Conservation (phyloP, 2,113 vertebrate genomes). For the Marmota flaviventris region DNA sequence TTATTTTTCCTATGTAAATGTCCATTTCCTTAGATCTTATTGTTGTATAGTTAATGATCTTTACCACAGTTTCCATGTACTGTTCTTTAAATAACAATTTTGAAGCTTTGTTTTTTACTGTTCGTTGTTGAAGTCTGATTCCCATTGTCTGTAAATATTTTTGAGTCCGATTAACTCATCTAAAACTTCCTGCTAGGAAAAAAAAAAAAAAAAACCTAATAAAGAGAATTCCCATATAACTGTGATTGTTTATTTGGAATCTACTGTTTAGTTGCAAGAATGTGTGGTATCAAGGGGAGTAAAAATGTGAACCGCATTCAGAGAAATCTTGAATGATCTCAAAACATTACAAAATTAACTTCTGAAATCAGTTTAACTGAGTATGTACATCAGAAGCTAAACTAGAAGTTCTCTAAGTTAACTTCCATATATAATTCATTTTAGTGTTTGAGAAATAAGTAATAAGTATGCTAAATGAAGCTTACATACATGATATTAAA, state of each 20-base stretch:
- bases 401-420: conserved; percentile 39
- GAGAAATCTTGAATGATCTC: neutral
- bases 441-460: conserved; percentile 54
- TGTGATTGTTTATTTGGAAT: conserved; percentile 49
- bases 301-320: neutral
- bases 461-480: neutral
- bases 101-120: conserved; percentile 51
- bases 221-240: conserved; percentile 40
- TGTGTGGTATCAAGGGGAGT: neutral
- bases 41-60: conserved; percentile 10
- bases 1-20: neutral
- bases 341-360: conserved; percentile 25
- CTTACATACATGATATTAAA: conserved; percentile 40
- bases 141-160: conserved; percentile 44
- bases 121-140: conserved; percentile 57
- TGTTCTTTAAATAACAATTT: conserved; percentile 69
- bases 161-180: conserved; percentile 55
- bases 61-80: conserved; percentile 24
- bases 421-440: neutral
- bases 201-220: neutral
- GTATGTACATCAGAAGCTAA: neutral
- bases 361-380: conserved; percentile 35
- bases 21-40: conserved; percentile 35
- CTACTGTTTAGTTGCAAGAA: conserved; percentile 13
- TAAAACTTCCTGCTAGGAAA: conserved; percentile 46